These are phyloP conservation scores for Palythoa grandiflora DNA, from an alignment of 92 coral and sea anemone species.

Conservation along the genomic window DNA sequence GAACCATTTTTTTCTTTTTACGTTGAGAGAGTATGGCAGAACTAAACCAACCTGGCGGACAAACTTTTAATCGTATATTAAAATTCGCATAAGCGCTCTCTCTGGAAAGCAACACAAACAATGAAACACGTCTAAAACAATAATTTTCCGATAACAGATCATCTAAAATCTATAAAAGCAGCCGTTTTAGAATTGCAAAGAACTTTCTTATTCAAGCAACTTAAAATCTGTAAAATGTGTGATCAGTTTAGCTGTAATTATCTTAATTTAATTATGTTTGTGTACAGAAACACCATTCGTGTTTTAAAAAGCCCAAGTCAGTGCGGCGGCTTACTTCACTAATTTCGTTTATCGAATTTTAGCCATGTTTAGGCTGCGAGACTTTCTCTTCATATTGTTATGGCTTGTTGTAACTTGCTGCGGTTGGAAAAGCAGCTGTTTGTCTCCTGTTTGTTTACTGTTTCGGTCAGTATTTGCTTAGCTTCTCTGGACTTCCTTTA, in stretches of 20 bases:
- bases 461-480: neutral
- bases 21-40: neutral
- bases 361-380: slow-evolving; percentile 3
- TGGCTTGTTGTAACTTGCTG: neutral
- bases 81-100: too few relatives aligned
- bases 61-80: too few relatives aligned
- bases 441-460: neutral
- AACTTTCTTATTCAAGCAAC: neutral
- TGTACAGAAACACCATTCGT: neutral
- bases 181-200: neutral
- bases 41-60: too few relatives aligned
- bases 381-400: neutral
- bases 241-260: slow-evolving; percentile 8
- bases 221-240: neutral
- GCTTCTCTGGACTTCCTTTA: neutral
- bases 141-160: neutral
- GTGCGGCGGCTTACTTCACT: neutral
- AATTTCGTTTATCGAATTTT: neutral
- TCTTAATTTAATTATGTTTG: neutral
- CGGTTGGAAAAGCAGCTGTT: neutral
- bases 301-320: neutral
- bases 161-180: neutral
- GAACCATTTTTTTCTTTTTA: too few relatives aligned
- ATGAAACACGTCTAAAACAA: neutral
- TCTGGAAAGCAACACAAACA: neutral